Evolutionary conservation across 2,797 vertebrate species (phyloP), one percentile per base, ranked within the genome.

Genomic region (Anguilla megastoma): DNA sequence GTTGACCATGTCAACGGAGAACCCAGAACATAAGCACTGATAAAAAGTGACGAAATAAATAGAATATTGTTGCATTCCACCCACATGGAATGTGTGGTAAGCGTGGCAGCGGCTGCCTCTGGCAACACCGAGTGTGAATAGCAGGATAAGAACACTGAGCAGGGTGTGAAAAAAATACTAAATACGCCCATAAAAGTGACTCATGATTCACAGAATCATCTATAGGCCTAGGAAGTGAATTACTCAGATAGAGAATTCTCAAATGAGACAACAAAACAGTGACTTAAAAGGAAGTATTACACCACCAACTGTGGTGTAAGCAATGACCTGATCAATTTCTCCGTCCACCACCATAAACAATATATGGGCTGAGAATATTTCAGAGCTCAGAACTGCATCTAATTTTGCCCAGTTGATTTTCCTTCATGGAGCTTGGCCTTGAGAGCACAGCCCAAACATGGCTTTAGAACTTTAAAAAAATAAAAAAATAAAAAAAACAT

Each of bases 1-100:
- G 36, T 60, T 45, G 54, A 82, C 33, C 16, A 54, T 33, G 86
- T 88, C 56, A 86, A 56, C 41, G 36, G 63, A 86, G 88, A 74
- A 82, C 84, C 54, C n/a, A 45, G 66, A n/a, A 27, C 33, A 84
- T n/a, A 56, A 58, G 52, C 83, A 4, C 18, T 52, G 27, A 56
- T 54, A 58, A 18, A 84, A 50, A 58, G 79, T 2, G 3, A 33
- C 41, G 3, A 82, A 48, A 82, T n/a, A 50, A 33, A 82, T 24
- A 48, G 21, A 36, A 50, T 12, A n/a, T 48, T 2, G n/a, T 2
- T 8, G 45, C 45, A 10, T 27, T 50, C 24, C 8, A 27, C 16
- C 10, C 18, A 50, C 18, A 18, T 50, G 8, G 79, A 50, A 82
- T n/a, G 24, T 50, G 79, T 14, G 21, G 79, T 10, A 50, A 50